These are phyloP conservation scores for Siphamia tubifer DNA, from an alignment of 2,113 vertebrate genomes.

Conservation along the genomic window DNA sequence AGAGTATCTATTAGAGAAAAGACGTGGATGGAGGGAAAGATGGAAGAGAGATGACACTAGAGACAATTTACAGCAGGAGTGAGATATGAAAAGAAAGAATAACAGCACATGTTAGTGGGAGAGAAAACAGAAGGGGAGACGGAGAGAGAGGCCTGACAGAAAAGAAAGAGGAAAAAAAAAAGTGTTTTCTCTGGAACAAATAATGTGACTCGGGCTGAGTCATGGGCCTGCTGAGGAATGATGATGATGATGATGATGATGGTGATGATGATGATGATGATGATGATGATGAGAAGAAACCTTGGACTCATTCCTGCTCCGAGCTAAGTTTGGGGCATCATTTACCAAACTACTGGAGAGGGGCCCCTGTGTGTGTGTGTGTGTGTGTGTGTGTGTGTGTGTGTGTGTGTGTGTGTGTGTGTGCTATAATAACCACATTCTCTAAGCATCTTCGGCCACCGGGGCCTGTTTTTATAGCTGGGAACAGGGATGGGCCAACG, in stretches of 20 bases:
- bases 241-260: conserved; percentile 71
- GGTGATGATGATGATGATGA: conserved; percentile 66
- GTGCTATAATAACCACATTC: conserved; percentile 84
- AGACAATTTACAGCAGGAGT: conserved; percentile 49
- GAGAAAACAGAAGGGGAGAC: conserved; percentile 50
- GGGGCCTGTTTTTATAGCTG: conserved; percentile 83
- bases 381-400: conserved; percentile 52
- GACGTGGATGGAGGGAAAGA: conserved; percentile 7
- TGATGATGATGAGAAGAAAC: conserved; percentile 78
- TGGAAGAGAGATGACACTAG: not conserved
- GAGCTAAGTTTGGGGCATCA: conserved; percentile 83
- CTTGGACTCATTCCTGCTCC: conserved; percentile 74
- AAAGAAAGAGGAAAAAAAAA: too few relatives aligned
- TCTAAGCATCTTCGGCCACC: conserved; percentile 81
- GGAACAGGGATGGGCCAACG: conserved; percentile 78
- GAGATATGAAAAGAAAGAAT: conserved; percentile 63
- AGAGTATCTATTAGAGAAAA: conserved; percentile 32
- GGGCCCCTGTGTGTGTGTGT: conserved; percentile 59
- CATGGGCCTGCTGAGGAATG: conserved; percentile 79
- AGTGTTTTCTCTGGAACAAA: conserved; percentile 85
- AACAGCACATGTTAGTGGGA: conserved; percentile 42
- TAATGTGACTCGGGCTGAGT: conserved; percentile 82
- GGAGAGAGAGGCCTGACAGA: conserved; percentile 55
- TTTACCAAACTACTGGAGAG: conserved; percentile 80
- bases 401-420: conserved; percentile 56